These are phyloP conservation scores for Dicentrarchus labrax DNA, from an alignment of 2,113 vertebrate genomes.

Conservation along the genomic window DNA sequence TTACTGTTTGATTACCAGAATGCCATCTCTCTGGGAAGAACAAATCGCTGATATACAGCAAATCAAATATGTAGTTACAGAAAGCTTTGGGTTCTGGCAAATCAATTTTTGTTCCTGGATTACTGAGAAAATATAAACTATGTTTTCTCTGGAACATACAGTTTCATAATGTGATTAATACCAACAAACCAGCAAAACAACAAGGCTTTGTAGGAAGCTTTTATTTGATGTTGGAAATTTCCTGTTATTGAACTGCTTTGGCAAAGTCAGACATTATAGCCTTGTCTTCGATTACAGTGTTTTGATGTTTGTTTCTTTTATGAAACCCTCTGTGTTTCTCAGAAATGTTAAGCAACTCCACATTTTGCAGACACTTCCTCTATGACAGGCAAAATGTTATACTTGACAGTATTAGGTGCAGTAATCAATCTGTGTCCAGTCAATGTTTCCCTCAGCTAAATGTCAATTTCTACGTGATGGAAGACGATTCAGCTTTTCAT, in stretches of 20 bases:
- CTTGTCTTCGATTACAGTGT: not conserved
- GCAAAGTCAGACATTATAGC: conserved; percentile 20
- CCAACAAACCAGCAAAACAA: conserved; percentile 19
- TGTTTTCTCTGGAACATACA: conserved; percentile 39
- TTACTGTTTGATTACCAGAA: conserved; percentile 55
- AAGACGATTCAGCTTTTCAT: not conserved
- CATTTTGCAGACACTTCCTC: not conserved
- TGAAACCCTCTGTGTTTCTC: conserved; percentile 19
- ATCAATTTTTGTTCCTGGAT: conserved; percentile 33
- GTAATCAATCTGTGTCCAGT: not conserved
- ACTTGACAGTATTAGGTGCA: conserved; percentile 9
- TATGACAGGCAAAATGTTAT: conserved; percentile 7
- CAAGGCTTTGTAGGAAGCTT: conserved; percentile 1
- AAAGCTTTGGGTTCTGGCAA: conserved; percentile 1
- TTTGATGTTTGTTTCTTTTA: conserved; percentile 27
- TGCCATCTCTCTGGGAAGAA: conserved; percentile 34
- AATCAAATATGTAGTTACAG: conserved; percentile 49
- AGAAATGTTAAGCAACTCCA: conserved; percentile 14
- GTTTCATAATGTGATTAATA: conserved; percentile 30
- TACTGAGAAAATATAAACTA: conserved; percentile 39
- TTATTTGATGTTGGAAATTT: conserved; percentile 29
- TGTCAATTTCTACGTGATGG: conserved; percentile 7
- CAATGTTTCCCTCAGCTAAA: conserved; percentile 1
- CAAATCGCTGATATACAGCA: conserved; percentile 17
- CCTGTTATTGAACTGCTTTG: conserved; percentile 28